A percentile compares a stretch with the other conserved stretches of the same genome.
Conservation (phyloP, 92 coral and sea anemone genomes). For the Heteractis magnifica region DNA sequence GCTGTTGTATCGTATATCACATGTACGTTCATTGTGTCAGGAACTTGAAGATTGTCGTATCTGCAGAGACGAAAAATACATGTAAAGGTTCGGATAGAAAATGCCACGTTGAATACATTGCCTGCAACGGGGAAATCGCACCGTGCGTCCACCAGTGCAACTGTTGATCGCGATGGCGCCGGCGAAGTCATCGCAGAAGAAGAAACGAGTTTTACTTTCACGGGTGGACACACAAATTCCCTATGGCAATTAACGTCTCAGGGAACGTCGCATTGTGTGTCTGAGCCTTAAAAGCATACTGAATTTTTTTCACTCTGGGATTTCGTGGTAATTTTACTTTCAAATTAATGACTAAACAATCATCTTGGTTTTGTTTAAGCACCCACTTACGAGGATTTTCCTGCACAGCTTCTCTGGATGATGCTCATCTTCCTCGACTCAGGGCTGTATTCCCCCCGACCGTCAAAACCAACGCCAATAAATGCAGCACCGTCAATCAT, state of each 20-base stretch:
- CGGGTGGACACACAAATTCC: no score
- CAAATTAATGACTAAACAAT: not conserved
- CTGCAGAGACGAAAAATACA: not conserved
- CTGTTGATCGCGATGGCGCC: no score
- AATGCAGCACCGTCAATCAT: slow-evolving; percentile 61
- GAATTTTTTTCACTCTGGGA: no score
- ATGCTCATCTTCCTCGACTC: slow-evolving; percentile 61
- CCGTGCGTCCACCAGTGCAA: no score
- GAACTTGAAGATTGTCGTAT: slow-evolving; percentile 24
- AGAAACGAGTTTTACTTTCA: no score
- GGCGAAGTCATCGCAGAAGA: no score
- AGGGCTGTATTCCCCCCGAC: slow-evolving; percentile 63
- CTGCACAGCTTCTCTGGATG: slow-evolving; percentile 53
- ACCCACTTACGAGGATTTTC: slow-evolving; percentile 41
- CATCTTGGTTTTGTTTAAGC: not conserved
- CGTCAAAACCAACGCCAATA: slow-evolving; percentile 61
- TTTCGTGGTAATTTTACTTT: not conserved
- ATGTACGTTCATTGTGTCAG: slow-evolving; percentile 62
- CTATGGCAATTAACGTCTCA: no score
- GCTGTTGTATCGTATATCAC: slow-evolving; percentile 56
- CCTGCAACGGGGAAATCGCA: no score
- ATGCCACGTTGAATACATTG: no score
- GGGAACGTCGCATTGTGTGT: no score
- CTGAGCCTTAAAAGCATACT: no score
- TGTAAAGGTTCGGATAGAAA: no score